Percentiles rank a stretch among this genome's conserved stretches.
Evolutionary conservation across 2,888 invertebrate genomes (phyloP).

Genomic region (Epirrita christyi): DNA sequence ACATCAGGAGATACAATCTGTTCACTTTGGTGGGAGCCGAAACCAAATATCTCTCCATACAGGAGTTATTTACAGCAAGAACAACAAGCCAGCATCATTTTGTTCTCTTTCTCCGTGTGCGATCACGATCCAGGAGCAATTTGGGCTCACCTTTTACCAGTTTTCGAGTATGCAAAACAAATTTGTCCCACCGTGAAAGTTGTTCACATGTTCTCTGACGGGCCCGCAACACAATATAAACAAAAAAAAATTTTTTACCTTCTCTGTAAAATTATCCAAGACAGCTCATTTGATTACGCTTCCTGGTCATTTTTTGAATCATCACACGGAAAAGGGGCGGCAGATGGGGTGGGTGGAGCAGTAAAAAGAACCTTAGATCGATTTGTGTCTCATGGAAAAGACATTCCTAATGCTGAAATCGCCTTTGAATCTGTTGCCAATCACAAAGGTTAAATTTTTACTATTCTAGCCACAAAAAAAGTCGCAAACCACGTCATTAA

Average conservation of each 20-base stretch:
- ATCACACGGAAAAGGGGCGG: constrained; percentile 30
- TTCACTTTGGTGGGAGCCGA: constrained; percentile 29
- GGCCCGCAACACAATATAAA: constrained; percentile 23
- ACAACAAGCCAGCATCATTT: constrained; percentile 27
- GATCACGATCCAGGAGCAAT: constrained; percentile 28
- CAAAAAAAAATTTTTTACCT: constrained; percentile 16
- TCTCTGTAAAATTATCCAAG: not conserved
- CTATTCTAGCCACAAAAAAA: too few relatives aligned
- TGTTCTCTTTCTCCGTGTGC: constrained; percentile 16
- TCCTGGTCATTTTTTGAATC: constrained; percentile 32
- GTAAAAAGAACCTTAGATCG: constrained; percentile 27
- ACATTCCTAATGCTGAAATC: constrained; percentile 3
- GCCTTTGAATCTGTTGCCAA: too few relatives aligned
- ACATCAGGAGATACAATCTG: constrained; percentile 32
- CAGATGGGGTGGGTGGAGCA: not conserved
- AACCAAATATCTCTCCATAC: constrained; percentile 26
- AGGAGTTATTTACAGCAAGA: constrained; percentile 24
- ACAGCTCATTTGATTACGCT: constrained; percentile 13
- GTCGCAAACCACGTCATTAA: too few relatives aligned
- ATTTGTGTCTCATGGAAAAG: constrained; percentile 19
- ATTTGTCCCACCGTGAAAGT: constrained; percentile 11
- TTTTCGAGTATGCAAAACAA: constrained; percentile 28
- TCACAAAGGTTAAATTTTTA: too few relatives aligned
- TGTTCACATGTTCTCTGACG: constrained; percentile 32
- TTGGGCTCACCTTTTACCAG: constrained; percentile 32